These are phyloP conservation scores for Microcebus jonahi DNA, from an alignment of 2,113 vertebrate genomes.

Conservation along the genomic window DNA sequence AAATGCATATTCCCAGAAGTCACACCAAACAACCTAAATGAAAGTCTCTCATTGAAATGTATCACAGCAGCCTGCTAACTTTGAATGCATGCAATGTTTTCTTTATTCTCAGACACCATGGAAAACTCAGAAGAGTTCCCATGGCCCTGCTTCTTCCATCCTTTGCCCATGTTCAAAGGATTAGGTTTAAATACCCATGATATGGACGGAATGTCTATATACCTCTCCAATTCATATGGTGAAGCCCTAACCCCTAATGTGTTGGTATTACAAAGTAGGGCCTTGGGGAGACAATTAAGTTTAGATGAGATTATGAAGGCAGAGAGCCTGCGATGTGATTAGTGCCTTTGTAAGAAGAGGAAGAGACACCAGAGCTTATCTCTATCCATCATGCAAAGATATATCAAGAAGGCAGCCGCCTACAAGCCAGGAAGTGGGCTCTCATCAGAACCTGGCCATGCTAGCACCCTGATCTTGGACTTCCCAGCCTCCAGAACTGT, in stretches of 20 bases:
- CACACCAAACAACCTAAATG: not conserved
- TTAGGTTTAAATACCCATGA: not conserved
- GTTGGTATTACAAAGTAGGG: not conserved
- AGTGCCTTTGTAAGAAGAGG: not conserved
- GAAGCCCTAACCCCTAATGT: not conserved
- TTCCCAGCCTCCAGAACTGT: not conserved
- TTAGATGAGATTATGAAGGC: not conserved
- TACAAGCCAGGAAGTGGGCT: not conserved
- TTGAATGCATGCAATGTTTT: not conserved
- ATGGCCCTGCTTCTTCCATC: not conserved
- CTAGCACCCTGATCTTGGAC: not conserved
- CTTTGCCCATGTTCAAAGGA: not conserved
- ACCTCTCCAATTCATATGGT: not conserved
- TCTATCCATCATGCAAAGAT: not conserved
- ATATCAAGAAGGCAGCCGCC: not conserved
- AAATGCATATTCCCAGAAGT: slow-evolving; percentile 2
- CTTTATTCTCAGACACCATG: not conserved
- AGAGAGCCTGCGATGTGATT: too few relatives aligned
- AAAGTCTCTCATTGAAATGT: not conserved
- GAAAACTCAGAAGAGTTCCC: not conserved
- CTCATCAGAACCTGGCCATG: not conserved
- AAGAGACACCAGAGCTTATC: not conserved
- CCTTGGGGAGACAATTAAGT: not conserved
- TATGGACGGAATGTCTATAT: not conserved
- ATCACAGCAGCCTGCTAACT: not conserved